Conservation (phyloP, 2,888 invertebrate species). For the Pseudococcus jackbeardsleyi region DNA sequence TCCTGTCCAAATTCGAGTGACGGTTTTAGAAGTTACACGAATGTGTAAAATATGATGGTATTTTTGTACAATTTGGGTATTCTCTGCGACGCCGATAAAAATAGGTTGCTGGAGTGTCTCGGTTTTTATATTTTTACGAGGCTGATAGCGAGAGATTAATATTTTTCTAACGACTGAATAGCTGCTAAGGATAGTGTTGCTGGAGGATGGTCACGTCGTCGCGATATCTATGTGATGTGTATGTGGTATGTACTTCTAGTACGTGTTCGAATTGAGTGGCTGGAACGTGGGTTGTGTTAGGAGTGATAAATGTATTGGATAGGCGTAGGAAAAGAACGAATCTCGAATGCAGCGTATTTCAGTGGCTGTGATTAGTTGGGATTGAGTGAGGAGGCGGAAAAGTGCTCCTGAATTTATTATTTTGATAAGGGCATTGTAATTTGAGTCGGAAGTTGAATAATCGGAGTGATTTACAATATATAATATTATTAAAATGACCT, state of each 20-base stretch:
- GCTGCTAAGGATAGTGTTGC: neutral
- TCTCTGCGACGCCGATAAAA: neutral
- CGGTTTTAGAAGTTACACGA: conserved; percentile 13
- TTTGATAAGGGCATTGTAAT: no score
- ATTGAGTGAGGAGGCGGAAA: no score
- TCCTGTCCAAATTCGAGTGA: neutral
- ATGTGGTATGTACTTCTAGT: neutral
- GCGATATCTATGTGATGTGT: neutral
- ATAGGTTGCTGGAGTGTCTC: neutral
- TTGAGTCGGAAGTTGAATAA: no score
- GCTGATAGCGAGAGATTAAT: conserved; percentile 1
- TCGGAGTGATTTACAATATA: no score
- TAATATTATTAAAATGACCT: no score
- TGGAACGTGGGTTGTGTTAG: neutral
- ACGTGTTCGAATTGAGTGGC: no score
- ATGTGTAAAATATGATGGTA: neutral
- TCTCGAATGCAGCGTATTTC: neutral
- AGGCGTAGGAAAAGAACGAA: neutral
- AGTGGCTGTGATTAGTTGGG: no score
- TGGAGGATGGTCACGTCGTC: neutral
- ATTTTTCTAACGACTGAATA: neutral
- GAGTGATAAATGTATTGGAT: neutral
- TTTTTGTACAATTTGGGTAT: neutral
- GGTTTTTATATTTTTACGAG: neutral
- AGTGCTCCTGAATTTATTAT: no score